phyloP scores from a whole-genome alignment of 2,113 vertebrate species.

The Uropsilus gracilis region DNA sequence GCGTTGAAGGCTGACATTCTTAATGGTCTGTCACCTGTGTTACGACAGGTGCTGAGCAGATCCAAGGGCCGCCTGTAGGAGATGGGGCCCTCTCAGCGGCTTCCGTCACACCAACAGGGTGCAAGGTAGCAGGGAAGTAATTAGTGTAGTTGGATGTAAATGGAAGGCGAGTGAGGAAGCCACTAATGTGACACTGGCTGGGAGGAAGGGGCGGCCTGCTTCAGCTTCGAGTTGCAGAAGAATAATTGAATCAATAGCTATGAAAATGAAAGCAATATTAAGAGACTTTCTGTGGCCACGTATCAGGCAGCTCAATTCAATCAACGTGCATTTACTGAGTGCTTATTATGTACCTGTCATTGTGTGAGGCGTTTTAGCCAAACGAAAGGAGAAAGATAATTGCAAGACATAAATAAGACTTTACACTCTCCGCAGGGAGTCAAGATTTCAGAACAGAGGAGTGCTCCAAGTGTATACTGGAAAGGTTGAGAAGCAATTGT shows the following conservation, averaged over 20 bases:
- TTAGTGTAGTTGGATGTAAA: constrained; percentile 55
- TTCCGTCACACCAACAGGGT: constrained; percentile 11
- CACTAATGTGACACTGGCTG: background rate
- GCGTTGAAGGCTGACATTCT: constrained; percentile 56
- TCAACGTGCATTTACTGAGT: background rate
- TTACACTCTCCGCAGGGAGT: background rate
- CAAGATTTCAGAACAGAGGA: background rate
- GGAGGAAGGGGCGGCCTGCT: background rate
- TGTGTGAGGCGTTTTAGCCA: background rate
- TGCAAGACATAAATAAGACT: background rate
- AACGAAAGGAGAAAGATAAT: background rate
- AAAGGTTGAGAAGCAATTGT: background rate
- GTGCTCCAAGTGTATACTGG: background rate
- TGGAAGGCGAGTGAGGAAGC: background rate
- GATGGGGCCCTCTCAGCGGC: background rate
- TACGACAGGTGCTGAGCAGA: background rate
- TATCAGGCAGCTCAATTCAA: constrained; percentile 16
- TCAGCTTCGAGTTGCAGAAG: background rate
- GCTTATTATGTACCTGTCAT: constrained; percentile 49
- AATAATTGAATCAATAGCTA: constrained; percentile 62
- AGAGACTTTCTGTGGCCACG: background rate
- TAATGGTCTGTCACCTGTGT: constrained; percentile 9
- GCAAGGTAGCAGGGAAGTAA: constrained; percentile 55
- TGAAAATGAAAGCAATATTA: constrained; percentile 8
- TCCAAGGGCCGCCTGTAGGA: background rate